Percentiles rank a stretch among this genome's conserved stretches.
Evolutionary conservation across 2,888 invertebrate genomes (phyloP).

Genomic region (Thereva nobilitata): DNA sequence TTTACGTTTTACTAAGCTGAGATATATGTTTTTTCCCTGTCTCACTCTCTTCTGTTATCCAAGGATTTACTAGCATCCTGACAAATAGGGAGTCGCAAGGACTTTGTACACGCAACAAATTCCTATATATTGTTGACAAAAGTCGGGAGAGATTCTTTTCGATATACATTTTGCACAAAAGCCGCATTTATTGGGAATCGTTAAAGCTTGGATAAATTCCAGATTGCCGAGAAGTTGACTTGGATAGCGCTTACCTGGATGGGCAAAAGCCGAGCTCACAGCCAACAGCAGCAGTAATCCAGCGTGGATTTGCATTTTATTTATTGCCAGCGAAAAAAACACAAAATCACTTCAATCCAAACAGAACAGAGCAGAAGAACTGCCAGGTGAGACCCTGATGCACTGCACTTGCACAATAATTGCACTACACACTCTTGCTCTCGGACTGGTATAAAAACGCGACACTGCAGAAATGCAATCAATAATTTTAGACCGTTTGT

Average conservation of each 20-base stretch:
- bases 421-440: no score
- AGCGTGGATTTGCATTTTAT: constrained; percentile 13
- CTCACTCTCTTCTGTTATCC: background rate
- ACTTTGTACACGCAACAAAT: background rate
- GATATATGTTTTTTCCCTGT: background rate
- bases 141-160: constrained; percentile 17
- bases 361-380: no score
- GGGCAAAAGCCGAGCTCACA: constrained; percentile 19
- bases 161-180: background rate
- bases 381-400: no score
- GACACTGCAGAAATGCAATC: no score
- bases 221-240: background rate
- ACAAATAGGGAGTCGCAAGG: constrained; percentile 12
- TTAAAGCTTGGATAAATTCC: background rate
- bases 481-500: no score
- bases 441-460: no score
- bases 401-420: no score
- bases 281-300: constrained; percentile 27
- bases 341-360: background rate
- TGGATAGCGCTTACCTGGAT: constrained; percentile 27
- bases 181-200: constrained; percentile 2
- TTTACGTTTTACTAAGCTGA: constrained; percentile 32
- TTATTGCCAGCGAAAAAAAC: constrained; percentile 14
- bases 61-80: constrained; percentile 29
- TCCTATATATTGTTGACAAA: constrained; percentile 17